Conservation (phyloP, 2,797 vertebrate genomes). For the Phoeniculus purpureus region DNA sequence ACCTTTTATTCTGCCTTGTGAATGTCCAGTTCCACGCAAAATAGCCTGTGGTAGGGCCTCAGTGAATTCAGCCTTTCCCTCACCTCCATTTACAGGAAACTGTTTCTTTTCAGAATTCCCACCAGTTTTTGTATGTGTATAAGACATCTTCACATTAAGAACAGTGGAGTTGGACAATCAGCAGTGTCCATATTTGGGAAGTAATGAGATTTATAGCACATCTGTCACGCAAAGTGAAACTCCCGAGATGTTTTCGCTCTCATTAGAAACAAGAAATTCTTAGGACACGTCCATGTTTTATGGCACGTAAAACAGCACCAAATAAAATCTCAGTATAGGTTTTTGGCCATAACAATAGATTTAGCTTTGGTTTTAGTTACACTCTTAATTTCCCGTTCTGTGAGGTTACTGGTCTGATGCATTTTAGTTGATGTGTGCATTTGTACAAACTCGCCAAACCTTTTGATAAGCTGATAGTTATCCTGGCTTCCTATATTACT, state of each 20-base stretch:
- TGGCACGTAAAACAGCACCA: conserved; percentile 4
- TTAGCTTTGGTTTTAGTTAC: conserved; percentile 59
- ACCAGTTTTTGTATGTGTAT: conserved; percentile 30
- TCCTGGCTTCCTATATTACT: neutral
- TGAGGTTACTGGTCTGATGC: neutral
- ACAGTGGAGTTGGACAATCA: conserved; percentile 59
- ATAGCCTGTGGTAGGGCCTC: neutral
- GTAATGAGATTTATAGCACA: conserved; percentile 60
- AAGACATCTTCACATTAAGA: conserved; percentile 52
- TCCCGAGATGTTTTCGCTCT: neutral
- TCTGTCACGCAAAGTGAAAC: conserved; percentile 15
- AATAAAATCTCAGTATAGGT: conserved; percentile 36
- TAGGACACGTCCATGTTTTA: conserved; percentile 29
- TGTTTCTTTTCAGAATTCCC: conserved; percentile 16
- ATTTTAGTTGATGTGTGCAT: conserved; percentile 34
- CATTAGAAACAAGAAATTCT: conserved; percentile 17
- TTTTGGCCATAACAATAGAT: conserved; percentile 31
- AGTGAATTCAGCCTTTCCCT: conserved; percentile 32
- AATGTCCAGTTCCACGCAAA: conserved; percentile 50
- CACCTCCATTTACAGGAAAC: conserved; percentile 43
- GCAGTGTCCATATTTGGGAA: conserved; percentile 56
- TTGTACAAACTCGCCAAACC: neutral
- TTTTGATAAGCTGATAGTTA: neutral
- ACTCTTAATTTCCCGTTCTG: neutral
- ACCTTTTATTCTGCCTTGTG: conserved; percentile 23